These are phyloP conservation scores for Chymomyza procnemis DNA, from an alignment of 2,888 invertebrate species.

Conservation along the genomic window DNA sequence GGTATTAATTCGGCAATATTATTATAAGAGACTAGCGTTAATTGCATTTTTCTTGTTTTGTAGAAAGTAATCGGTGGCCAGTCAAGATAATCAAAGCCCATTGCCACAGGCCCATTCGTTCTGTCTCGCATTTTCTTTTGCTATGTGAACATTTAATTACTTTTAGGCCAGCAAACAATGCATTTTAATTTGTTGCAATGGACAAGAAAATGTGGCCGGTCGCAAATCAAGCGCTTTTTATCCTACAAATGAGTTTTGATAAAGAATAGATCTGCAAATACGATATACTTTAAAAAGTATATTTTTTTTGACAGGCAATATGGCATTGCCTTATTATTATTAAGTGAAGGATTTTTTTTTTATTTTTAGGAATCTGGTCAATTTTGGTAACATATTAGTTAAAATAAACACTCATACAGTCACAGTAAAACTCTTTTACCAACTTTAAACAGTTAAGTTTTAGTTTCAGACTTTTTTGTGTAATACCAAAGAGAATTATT, in stretches of 20 bases:
- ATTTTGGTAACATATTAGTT: no score
- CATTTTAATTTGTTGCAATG: conserved; percentile 14
- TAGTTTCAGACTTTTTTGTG: no score
- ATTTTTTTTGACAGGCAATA: no score
- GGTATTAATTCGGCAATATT: not conserved
- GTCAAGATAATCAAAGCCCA: not conserved
- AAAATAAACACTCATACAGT: no score
- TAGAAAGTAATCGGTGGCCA: not conserved
- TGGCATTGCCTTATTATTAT: no score
- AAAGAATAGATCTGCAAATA: no score
- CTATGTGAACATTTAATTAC: conserved; percentile 53
- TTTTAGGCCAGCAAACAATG: conserved; percentile 39
- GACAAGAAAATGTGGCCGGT: not conserved
- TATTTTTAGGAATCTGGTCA: no score
- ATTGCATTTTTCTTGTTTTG: not conserved
- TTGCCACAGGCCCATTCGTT: conserved; percentile 4
- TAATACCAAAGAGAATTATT: no score
- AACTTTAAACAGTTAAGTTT: no score
- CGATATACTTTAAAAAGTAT: no score
- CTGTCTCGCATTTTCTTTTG: not conserved
- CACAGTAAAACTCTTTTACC: no score
- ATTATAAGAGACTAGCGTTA: not conserved
- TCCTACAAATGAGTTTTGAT: not conserved
- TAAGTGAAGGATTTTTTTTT: no score
- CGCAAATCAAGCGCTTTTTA: not conserved